Conservation (phyloP, 2,888 invertebrate species). For the Tipula lateralis region DNA sequence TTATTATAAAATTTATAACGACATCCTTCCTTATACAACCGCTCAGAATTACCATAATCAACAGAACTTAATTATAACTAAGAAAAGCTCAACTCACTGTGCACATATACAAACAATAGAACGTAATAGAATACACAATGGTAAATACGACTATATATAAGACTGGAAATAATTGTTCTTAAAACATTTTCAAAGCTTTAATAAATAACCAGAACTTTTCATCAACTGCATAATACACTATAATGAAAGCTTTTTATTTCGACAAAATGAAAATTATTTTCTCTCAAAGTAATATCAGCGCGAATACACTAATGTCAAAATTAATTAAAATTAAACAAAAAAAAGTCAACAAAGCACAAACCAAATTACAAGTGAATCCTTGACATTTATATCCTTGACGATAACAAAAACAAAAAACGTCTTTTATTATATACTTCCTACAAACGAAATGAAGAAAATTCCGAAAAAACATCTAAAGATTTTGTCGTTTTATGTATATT, state of each 20-base stretch:
- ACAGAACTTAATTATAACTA: no score
- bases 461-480: background rate
- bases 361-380: conserved; percentile 24
- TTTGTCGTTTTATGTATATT: background rate
- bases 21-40: no score
- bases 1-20: no score
- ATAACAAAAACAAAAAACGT: background rate
- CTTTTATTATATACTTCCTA: background rate
- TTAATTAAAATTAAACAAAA: background rate
- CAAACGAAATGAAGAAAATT: background rate
- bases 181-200: no score
- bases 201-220: no score
- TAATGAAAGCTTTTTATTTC: background rate
- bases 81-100: no score
- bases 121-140: no score
- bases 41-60: no score
- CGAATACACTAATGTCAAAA: background rate
- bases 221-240: no score
- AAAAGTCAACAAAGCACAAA: background rate
- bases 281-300: background rate
- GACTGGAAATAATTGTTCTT: no score
- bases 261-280: background rate
- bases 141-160: no score
- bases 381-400: background rate
- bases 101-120: no score